A percentile compares a stretch with the other conserved stretches of the same genome.
Conservation (phyloP, 2,113 vertebrate species). For the Gymnarchus niloticus region DNA sequence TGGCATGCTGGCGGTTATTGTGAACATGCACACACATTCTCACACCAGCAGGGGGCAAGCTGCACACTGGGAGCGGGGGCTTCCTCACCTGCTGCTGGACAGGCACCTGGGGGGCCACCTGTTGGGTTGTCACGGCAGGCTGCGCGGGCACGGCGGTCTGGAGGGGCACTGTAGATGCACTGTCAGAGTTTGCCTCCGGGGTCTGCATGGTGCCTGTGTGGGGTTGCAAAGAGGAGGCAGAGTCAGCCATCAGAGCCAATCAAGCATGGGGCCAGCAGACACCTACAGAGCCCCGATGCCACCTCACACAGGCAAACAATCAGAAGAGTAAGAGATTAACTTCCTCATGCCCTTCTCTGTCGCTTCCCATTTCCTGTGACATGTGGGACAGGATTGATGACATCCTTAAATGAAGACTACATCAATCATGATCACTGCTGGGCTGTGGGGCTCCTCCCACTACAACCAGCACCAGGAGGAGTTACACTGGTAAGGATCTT, state of each 20-base stretch:
- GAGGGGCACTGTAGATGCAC: conserved; percentile 77
- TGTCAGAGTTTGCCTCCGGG: conserved; percentile 79
- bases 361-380: not conserved
- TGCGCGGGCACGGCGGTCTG: conserved; percentile 76
- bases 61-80: not conserved
- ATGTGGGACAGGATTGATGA: not conserved
- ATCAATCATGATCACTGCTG: not conserved
- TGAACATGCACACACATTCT: not conserved
- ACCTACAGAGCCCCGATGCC: not conserved
- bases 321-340: not conserved
- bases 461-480: not conserved
- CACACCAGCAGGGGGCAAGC: not conserved
- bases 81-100: conserved; percentile 81
- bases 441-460: not conserved
- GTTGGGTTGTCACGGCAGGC: conserved; percentile 67
- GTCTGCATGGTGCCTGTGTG: conserved; percentile 87
- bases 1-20: not conserved
- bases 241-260: not conserved
- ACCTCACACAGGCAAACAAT: not conserved
- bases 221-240: not conserved
- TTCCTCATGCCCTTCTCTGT: not conserved
- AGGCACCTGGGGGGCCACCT: conserved; percentile 73
- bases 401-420: not conserved
- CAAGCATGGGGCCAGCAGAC: not conserved
- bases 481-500: too few relatives aligned